Conservation (phyloP, 2,113 vertebrate genomes). For the Polyodon spathula region DNA sequence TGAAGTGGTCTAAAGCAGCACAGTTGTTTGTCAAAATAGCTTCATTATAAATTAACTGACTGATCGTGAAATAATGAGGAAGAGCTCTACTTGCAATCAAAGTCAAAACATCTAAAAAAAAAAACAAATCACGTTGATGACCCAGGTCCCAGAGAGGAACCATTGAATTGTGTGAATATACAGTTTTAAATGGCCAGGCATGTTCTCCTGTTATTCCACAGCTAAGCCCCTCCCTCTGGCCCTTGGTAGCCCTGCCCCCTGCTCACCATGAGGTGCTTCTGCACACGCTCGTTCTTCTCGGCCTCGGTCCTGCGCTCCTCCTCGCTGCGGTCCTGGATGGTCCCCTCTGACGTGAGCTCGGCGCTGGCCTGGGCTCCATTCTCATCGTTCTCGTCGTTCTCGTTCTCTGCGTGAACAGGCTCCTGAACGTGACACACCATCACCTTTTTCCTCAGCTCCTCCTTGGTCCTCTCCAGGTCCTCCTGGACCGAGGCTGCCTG, state of each 20-base stretch:
- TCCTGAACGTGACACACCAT: slow-evolving; percentile 74
- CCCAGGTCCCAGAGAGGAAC: too few relatives aligned
- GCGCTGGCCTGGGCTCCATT: slow-evolving; percentile 87
- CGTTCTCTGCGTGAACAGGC: slow-evolving; percentile 67
- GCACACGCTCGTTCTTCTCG: slow-evolving; percentile 85
- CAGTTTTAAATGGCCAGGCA: too few relatives aligned
- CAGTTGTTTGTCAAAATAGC: too few relatives aligned
- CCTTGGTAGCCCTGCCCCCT: too few relatives aligned
- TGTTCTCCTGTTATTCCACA: too few relatives aligned
- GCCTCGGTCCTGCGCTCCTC: slow-evolving; percentile 87
- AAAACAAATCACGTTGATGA: too few relatives aligned
- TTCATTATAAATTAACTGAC: too few relatives aligned
- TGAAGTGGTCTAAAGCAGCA: too few relatives aligned
- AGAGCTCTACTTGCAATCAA: too few relatives aligned
- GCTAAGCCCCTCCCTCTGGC: not conserved
- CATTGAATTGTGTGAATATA: too few relatives aligned
- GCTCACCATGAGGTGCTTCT: slow-evolving; percentile 84
- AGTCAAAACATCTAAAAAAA: too few relatives aligned
- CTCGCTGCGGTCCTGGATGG: slow-evolving; percentile 81
- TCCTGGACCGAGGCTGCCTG: slow-evolving; percentile 79
- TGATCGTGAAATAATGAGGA: too few relatives aligned
- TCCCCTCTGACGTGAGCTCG: slow-evolving; percentile 72
- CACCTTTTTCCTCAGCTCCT: slow-evolving; percentile 78
- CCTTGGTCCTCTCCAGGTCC: slow-evolving; percentile 83
- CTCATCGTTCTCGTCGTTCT: slow-evolving; percentile 89